Evolutionary conservation across 2,113 vertebrate genomes (phyloP), one percentile per base, ranked within the genome.

Genomic region (Periophthalmus modestus): DNA sequence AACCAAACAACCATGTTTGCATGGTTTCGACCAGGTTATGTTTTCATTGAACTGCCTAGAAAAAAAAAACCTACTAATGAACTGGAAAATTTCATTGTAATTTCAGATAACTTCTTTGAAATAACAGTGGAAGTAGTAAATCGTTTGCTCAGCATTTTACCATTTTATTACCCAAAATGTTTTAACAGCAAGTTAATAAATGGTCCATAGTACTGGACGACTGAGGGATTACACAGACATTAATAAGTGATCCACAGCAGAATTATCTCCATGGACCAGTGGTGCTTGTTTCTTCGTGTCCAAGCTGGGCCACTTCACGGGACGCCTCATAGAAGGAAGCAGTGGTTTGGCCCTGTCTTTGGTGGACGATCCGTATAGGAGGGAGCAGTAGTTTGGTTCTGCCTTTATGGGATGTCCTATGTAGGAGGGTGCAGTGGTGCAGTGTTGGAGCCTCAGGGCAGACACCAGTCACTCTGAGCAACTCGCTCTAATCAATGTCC

Each of bases 391-490:
- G 92, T 89, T 28, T 28, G 28, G 28, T 28, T 28, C 28, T 28
- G 28, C 28, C 47, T 74, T 79, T 85, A 82, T 63, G 33, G 61
- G 61, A 63, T 33, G 28, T 75, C 80, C 68, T 21, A 5, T 82
- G 39, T 9, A 77, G 70, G 81, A 74, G 74, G 71, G 83, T 87
- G 83, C 82, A 89, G 78, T 87, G 87, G 92, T 89, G 86, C 88
- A 90, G 85, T 71, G 87, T 81, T 85, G 79, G 82, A 81, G 77
- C 88, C 86, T 69, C 55, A 5, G 84, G 89, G 76, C 86, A 80
- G 77, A 82, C 83, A 89, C 82, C 88, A 86, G 88, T 86, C 82
- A 87, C 80, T 92, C 89, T 84, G 73, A 76, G 80, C 81, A 79
- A 79, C 84, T 75, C 68, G 85, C 82, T 84, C 77, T 71, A 87